These are phyloP conservation scores for Xiphophorus hellerii DNA, from an alignment of 2,113 vertebrate genomes.

Conservation along the genomic window DNA sequence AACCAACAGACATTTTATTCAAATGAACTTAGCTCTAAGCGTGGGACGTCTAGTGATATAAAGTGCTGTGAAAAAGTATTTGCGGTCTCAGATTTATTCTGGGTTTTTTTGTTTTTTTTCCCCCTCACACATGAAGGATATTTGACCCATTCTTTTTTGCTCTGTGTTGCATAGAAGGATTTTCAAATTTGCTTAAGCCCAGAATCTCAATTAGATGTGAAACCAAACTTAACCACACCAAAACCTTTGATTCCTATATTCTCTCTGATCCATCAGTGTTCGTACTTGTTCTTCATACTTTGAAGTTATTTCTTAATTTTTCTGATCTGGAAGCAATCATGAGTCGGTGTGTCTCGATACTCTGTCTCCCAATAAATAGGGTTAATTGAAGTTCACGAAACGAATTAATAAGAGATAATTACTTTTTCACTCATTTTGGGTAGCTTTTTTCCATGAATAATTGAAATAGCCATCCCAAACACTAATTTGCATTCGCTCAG, in stretches of 20 bases:
- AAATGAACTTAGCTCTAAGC: background rate
- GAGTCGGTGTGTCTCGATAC: background rate
- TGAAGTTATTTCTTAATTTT: background rate
- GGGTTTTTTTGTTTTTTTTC: too few relatives aligned
- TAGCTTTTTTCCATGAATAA: background rate
- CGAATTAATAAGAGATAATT: background rate
- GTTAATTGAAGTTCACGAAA: background rate
- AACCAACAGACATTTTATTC: conserved; percentile 17
- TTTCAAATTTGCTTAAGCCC: too few relatives aligned
- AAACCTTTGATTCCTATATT: background rate
- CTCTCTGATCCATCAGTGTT: background rate
- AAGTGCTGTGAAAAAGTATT: background rate
- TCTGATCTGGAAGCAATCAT: background rate
- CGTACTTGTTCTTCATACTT: background rate
- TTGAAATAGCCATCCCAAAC: background rate
- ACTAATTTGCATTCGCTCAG: background rate
- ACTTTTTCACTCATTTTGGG: too few relatives aligned
- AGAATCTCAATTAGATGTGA: background rate
- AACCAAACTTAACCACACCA: background rate
- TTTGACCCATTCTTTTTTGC: too few relatives aligned
- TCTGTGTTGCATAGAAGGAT: too few relatives aligned
- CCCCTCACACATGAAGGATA: too few relatives aligned
- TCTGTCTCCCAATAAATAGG: background rate
- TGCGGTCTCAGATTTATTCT: background rate
- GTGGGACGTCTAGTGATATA: background rate